Evolutionary conservation across 1,140 invertebrate genomes (phyloP).

Genomic region (Rhyacophila brunnea): DNA sequence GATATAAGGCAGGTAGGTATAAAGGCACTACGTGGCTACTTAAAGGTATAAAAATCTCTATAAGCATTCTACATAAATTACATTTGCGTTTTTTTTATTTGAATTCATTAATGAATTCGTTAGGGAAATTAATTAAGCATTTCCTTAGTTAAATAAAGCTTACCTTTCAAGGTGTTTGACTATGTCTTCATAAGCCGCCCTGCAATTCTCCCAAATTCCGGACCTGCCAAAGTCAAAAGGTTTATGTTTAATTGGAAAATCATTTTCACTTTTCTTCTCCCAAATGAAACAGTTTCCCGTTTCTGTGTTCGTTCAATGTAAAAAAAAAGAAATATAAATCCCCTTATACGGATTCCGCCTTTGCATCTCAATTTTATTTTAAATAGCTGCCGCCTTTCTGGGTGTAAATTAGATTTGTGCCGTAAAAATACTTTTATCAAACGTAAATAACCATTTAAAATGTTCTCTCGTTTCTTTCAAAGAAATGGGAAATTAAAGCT

Average conservation of each 20-base stretch:
- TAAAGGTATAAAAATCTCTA: too few relatives aligned
- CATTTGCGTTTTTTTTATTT: too few relatives aligned
- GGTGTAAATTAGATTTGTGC: constrained; percentile 37
- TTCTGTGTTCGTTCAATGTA: constrained; percentile 6
- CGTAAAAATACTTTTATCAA: constrained; percentile 36
- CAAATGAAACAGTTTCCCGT: constrained; percentile 11
- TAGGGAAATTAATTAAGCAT: not conserved
- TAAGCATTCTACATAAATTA: too few relatives aligned
- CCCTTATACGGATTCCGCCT: constrained; percentile 29
- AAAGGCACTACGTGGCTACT: too few relatives aligned
- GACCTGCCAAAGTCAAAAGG: constrained; percentile 64
- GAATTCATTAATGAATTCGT: too few relatives aligned
- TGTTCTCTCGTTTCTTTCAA: constrained; percentile 30
- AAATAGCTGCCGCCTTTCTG: constrained; percentile 33
- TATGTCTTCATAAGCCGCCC: constrained; percentile 89
- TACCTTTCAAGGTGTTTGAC: constrained; percentile 91
- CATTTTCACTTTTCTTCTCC: constrained; percentile 27
- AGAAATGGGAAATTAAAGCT: constrained; percentile 34
- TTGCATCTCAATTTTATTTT: constrained; percentile 34
- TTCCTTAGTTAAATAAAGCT: constrained; percentile 40
- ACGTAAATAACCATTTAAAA: constrained; percentile 38
- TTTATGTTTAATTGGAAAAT: constrained; percentile 36
- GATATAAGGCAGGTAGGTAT: too few relatives aligned
- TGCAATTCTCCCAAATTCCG: constrained; percentile 91
- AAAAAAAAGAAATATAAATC: constrained; percentile 10